A percentile compares a stretch with the other conserved stretches of the same genome.
These are phyloP conservation scores for mouse (Mus musculus) DNA, from an alignment of 2,113 vertebrate species.

Conservation along the genomic window DNA sequence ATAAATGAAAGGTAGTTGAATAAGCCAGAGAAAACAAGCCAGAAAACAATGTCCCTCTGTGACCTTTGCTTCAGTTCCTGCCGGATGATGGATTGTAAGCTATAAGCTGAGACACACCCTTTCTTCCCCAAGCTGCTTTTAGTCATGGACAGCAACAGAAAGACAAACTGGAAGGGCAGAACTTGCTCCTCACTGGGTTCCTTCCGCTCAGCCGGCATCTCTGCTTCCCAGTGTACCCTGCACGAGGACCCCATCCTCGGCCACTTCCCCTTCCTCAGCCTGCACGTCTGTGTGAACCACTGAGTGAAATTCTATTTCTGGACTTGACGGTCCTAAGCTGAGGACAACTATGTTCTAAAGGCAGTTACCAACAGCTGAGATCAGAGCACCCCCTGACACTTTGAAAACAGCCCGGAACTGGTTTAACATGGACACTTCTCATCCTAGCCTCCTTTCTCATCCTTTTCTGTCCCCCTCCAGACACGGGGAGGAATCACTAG, in stretches of 20 bases:
- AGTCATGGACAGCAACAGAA: not conserved
- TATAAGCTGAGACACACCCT: not conserved
- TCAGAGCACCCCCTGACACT: no score
- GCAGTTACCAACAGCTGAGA: not conserved
- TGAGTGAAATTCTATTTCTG: not conserved
- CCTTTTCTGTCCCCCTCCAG: not conserved
- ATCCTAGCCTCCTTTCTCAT: not conserved
- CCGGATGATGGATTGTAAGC: not conserved
- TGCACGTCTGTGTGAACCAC: not conserved
- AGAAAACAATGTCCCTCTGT: not conserved
- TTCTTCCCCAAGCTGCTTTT: not conserved
- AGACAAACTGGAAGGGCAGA: not conserved
- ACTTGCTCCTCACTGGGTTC: no score
- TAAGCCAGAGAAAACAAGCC: not conserved
- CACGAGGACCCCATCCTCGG: not conserved
- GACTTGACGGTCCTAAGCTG: not conserved
- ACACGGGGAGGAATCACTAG: not conserved
- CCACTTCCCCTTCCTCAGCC: not conserved
- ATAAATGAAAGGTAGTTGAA: not conserved
- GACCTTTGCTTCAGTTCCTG: not conserved
- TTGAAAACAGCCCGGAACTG: not conserved
- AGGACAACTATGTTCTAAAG: not conserved
- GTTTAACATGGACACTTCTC: accelerated
- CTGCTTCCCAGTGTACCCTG: not conserved
- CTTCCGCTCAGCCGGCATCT: not conserved